Percentiles rank a stretch among this genome's conserved stretches.
Evolutionary conservation across 2,888 invertebrate genomes (phyloP).

Genomic region (Phalangium opilio): DNA sequence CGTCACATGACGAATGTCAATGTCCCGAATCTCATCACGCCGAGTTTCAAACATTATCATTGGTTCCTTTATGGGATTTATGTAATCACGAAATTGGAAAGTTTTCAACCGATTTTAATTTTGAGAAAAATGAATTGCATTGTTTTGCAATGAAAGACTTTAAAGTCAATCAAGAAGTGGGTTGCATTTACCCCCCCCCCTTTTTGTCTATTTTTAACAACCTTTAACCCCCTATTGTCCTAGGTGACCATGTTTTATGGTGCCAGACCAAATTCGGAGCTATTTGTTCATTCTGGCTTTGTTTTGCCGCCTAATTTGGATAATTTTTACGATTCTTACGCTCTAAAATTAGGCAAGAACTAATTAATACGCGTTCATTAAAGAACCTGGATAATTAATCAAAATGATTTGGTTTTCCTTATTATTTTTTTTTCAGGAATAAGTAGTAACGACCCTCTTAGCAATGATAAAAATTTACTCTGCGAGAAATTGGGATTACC

Average conservation of each 20-base stretch:
- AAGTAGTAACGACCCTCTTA: slow-evolving; percentile 58
- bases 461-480: slow-evolving; percentile 46
- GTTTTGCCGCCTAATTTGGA: slow-evolving; percentile 43
- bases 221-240: no score
- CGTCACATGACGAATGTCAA: slow-evolving; percentile 22
- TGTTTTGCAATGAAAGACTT: slow-evolving; percentile 64
- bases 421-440: slow-evolving; percentile 35
- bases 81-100: slow-evolving; percentile 81
- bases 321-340: slow-evolving; percentile 57
- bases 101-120: slow-evolving; percentile 71
- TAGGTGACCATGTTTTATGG: slow-evolving; percentile 89
- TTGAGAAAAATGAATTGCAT: slow-evolving; percentile 51
- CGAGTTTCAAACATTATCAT: slow-evolving; percentile 34
- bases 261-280: slow-evolving; percentile 66
- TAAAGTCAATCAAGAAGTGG: slow-evolving; percentile 45
- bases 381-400: no score
- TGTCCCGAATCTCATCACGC: slow-evolving; percentile 24
- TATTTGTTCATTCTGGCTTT: slow-evolving; percentile 67
- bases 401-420: no score
- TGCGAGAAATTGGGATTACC: slow-evolving; percentile 51
- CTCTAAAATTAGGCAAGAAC: slow-evolving; percentile 50
- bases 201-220: no score
- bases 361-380: slow-evolving; percentile 1
- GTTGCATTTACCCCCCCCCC: no score
- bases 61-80: slow-evolving; percentile 93